Evolutionary conservation across 2,113 vertebrate species (phyloP).

Genomic region (Corythornis madagascariensis): DNA sequence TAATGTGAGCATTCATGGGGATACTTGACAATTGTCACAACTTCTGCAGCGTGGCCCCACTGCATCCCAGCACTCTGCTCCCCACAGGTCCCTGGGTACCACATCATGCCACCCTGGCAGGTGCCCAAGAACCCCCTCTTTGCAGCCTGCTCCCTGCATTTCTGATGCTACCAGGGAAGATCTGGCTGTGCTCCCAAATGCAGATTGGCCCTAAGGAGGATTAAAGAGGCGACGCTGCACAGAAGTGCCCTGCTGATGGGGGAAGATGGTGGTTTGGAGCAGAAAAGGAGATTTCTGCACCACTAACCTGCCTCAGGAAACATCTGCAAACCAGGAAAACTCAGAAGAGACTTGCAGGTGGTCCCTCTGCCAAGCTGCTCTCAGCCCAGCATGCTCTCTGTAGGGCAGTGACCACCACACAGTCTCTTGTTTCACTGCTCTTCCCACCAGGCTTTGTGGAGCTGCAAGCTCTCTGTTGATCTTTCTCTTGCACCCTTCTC

Average conservation of each 20-base stretch:
- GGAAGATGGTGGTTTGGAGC: not conserved
- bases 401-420: accelerated
- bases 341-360: not conserved
- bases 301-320: not conserved
- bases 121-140: not conserved
- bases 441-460: not conserved
- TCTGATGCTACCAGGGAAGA: too few species aligned
- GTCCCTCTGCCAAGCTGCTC: not conserved
- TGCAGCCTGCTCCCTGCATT: not conserved
- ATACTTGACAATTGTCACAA: not conserved
- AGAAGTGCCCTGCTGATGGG: not conserved
- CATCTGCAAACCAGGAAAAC: not conserved
- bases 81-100: accelerated
- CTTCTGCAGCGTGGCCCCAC: not conserved
- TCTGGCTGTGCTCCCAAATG: not conserved
- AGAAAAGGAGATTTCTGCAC: not conserved
- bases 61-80: not conserved
- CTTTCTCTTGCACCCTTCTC: not conserved
- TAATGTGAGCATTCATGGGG: not conserved
- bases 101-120: accelerated
- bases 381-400: not conserved
- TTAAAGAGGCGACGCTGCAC: not conserved
- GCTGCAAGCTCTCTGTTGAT: not conserved
- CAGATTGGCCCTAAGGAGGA: not conserved
- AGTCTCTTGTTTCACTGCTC: not conserved